These are phyloP conservation scores for Cuculus canorus DNA, from an alignment of 2,797 vertebrate species.

Conservation along the genomic window DNA sequence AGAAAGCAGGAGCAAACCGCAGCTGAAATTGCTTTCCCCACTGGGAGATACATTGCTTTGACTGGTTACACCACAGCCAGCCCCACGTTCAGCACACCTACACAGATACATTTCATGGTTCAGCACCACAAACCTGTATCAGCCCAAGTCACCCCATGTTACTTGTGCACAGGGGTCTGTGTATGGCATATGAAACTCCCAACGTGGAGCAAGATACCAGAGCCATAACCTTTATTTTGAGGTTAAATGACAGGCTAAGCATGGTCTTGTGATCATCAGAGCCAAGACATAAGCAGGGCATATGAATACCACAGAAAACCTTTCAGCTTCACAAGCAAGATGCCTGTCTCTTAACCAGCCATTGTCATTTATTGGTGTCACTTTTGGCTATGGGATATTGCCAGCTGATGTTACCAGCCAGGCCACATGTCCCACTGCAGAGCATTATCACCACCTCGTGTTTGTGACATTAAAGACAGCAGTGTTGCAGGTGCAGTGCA, in stretches of 20 bases:
- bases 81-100: not conserved
- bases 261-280: not conserved
- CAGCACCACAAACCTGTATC: not conserved
- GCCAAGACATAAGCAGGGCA: not conserved
- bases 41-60: not conserved
- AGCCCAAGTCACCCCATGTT: not conserved
- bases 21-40: not conserved
- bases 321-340: not conserved
- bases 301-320: not conserved
- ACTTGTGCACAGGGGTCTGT: not conserved
- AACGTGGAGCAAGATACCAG: not conserved
- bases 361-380: not conserved
- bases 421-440: not conserved
- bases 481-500: not conserved
- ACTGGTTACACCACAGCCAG: not conserved
- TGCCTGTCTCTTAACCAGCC: not conserved
- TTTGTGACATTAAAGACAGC: not conserved
- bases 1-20: not conserved
- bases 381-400: not conserved
- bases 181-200: not conserved
- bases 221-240: not conserved
- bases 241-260: not conserved
- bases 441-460: not conserved
- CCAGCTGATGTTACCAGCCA: not conserved
- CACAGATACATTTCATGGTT: fast-evolving